Evolutionary conservation across 2,888 invertebrate genomes (phyloP).

Genomic region (Chalcis sispes): DNA sequence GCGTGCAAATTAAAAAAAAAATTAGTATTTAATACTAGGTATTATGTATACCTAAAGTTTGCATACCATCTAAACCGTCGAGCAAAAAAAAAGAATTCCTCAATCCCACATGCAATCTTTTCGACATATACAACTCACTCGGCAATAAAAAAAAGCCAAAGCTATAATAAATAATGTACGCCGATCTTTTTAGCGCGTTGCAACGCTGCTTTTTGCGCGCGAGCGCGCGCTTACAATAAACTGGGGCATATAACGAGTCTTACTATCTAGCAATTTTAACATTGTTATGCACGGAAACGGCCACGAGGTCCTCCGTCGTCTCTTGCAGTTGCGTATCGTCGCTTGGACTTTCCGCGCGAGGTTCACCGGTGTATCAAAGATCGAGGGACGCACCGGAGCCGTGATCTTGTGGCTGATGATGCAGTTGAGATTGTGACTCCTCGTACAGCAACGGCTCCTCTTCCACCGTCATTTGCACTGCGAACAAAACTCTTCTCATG

Average conservation of each 20-base stretch:
- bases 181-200: no score
- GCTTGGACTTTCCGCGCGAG: background rate
- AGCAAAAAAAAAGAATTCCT: background rate
- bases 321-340: background rate
- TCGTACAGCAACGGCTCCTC: conserved; percentile 71
- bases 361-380: conserved; percentile 65
- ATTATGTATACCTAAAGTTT: no score
- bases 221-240: background rate
- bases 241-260: background rate
- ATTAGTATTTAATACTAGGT: no score
- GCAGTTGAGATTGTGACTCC: conserved; percentile 57
- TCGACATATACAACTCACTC: conserved; percentile 6
- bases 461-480: conserved; percentile 73
- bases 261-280: conserved; percentile 19
- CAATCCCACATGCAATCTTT: background rate
- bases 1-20: no score
- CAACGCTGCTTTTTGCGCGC: background rate
- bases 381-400: conserved; percentile 71
- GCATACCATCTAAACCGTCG: no score
- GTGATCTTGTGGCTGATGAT: conserved; percentile 46
- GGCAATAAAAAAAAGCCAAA: background rate
- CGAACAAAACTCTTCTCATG: conserved; percentile 74
- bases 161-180: conserved; percentile 5
- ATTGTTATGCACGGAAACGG: conserved; percentile 25
- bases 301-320: conserved; percentile 22